These are phyloP conservation scores for Cephalotes varians DNA, from an alignment of 2,888 invertebrate species.

Conservation along the genomic window DNA sequence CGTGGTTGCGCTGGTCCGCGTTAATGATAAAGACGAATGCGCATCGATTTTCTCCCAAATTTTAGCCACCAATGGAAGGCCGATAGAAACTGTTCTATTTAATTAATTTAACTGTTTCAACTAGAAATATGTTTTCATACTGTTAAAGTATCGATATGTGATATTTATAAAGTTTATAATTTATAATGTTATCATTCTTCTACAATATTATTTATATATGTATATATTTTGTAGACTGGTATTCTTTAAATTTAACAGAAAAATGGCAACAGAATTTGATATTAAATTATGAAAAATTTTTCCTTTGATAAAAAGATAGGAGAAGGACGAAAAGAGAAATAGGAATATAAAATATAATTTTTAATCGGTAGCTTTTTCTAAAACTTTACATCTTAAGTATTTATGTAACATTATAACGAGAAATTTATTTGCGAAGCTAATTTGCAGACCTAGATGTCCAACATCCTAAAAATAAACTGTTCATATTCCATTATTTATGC, in stretches of 20 bases:
- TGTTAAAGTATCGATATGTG: background rate
- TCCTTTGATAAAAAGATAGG: background rate
- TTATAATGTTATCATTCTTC: background rate
- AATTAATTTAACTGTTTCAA: conserved; percentile 10
- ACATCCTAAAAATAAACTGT: conserved; percentile 37
- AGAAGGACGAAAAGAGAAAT: background rate
- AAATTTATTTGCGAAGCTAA: conserved; percentile 28
- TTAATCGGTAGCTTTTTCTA: background rate
- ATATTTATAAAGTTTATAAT: background rate
- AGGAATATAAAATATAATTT: background rate
- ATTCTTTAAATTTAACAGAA: background rate
- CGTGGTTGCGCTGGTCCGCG: conserved; percentile 1
- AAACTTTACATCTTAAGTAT: background rate
- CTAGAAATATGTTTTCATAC: background rate
- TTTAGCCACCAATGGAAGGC: background rate
- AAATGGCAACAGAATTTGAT: background rate
- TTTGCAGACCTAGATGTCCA: conserved; percentile 15
- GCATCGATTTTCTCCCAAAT: conserved; percentile 14
- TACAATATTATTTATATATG: too few relatives aligned
- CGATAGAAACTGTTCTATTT: background rate
- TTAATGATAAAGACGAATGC: conserved; percentile 21
- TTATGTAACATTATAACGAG: background rate
- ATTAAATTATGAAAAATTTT: background rate
- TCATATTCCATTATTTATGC: conserved; percentile 51
- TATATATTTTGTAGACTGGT: background rate